A percentile compares a stretch with the other conserved stretches of the same genome.
Evolutionary conservation across 2,113 vertebrate genomes (phyloP).

Genomic region (Malurus melanocephalus): DNA sequence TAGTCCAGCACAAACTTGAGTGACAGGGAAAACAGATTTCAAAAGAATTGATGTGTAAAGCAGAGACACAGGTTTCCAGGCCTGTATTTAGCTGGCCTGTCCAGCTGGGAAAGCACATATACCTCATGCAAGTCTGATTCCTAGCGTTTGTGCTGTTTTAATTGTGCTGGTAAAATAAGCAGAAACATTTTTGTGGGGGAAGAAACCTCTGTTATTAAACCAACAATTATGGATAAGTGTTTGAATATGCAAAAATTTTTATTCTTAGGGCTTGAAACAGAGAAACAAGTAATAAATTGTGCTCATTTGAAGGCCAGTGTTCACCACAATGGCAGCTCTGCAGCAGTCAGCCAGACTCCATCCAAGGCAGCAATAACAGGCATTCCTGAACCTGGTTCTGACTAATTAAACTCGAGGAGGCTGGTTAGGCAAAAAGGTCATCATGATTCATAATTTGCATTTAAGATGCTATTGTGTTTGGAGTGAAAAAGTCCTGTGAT

Average conservation of each 20-base stretch:
- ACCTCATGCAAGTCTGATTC: background rate
- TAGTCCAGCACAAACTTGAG: background rate
- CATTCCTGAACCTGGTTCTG: accelerated
- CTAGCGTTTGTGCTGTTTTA: background rate
- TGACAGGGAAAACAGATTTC: background rate
- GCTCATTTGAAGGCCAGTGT: background rate
- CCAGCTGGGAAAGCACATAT: background rate
- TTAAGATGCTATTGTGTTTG: background rate
- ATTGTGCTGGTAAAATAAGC: background rate
- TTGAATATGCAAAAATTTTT: background rate
- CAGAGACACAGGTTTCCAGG: background rate
- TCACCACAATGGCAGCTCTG: background rate
- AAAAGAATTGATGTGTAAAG: background rate
- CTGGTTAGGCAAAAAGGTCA: background rate
- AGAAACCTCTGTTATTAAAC: background rate
- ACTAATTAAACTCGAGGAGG: accelerated
- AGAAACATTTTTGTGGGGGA: background rate
- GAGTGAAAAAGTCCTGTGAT: background rate
- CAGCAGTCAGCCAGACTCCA: background rate
- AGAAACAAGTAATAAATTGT: background rate
- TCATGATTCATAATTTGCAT: background rate
- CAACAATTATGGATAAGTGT: background rate
- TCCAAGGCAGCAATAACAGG: background rate
- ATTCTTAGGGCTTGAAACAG: background rate
- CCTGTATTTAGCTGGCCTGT: background rate